Percentiles rank a stretch among this genome's conserved stretches.
Evolutionary conservation across 2,797 vertebrate genomes (phyloP).

Genomic region (Anisognathus igniventris): DNA sequence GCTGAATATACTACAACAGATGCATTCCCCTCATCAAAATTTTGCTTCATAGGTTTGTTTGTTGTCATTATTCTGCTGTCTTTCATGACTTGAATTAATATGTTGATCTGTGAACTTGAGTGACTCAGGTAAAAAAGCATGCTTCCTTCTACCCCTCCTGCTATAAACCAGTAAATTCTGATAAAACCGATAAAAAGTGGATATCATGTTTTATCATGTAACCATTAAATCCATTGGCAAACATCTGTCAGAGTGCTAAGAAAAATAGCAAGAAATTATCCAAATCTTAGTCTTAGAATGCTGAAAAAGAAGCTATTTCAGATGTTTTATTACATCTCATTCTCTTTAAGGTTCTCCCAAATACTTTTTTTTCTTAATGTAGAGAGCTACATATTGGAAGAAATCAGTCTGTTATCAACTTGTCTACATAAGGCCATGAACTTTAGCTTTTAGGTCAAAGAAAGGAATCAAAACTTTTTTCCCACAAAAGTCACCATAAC

Average conservation of each 20-base stretch:
- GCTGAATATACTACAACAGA: neutral
- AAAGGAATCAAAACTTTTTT: neutral
- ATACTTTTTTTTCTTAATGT: neutral
- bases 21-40: neutral
- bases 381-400: neutral
- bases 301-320: neutral
- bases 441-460: neutral
- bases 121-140: neutral
- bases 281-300: neutral
- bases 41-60: neutral
- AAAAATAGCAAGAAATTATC: neutral
- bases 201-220: neutral
- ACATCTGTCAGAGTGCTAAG: neutral
- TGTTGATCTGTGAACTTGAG: neutral
- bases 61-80: neutral
- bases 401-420: neutral
- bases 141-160: neutral
- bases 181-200: neutral
- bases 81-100: neutral
- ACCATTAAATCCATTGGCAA: neutral
- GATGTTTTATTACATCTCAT: neutral
- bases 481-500: neutral
- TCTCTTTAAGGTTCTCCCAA: neutral
- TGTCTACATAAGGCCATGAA: neutral
- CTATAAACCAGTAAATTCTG: neutral